Evolutionary conservation across 2,113 vertebrate species (phyloP).

Genomic region (Rynchops niger): DNA sequence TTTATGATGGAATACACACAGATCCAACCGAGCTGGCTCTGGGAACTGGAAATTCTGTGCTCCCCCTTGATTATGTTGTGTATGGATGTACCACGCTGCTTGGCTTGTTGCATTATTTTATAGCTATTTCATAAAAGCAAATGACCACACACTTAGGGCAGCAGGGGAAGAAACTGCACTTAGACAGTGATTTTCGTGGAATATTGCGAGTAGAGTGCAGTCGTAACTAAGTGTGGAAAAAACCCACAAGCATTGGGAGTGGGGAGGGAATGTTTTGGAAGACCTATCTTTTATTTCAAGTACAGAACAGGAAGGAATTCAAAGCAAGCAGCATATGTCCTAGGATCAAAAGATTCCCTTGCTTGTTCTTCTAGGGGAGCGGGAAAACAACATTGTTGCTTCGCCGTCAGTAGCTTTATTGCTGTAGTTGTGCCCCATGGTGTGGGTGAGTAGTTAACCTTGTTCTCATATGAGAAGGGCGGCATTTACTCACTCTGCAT

Average conservation of each 20-base stretch:
- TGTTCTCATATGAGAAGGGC: not conserved
- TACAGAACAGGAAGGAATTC: not conserved
- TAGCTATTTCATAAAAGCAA: not conserved
- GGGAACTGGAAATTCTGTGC: not conserved
- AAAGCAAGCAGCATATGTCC: not conserved
- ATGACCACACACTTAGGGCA: not conserved
- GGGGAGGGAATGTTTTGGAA: not conserved
- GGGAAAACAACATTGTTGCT: not conserved
- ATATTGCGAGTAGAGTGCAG: not conserved
- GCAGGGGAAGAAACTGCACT: not conserved
- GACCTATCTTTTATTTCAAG: not conserved
- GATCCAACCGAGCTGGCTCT: not conserved
- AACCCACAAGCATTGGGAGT: not conserved
- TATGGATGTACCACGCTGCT: fast-evolving
- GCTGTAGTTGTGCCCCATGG: not conserved
- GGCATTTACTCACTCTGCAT: not conserved
- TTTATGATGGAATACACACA: not conserved
- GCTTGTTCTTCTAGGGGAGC: not conserved
- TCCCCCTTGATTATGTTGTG: not conserved
- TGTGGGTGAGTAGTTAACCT: not conserved
- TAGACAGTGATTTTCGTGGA: not conserved
- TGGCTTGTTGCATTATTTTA: not conserved
- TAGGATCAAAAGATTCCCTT: not conserved
- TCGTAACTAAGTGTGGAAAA: not conserved
- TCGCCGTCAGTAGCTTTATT: not conserved